A percentile compares a stretch with the other conserved stretches of the same genome.
Evolutionary conservation across 2,113 vertebrate species (phyloP).

Genomic region (zebrafish (Danio rerio)): DNA sequence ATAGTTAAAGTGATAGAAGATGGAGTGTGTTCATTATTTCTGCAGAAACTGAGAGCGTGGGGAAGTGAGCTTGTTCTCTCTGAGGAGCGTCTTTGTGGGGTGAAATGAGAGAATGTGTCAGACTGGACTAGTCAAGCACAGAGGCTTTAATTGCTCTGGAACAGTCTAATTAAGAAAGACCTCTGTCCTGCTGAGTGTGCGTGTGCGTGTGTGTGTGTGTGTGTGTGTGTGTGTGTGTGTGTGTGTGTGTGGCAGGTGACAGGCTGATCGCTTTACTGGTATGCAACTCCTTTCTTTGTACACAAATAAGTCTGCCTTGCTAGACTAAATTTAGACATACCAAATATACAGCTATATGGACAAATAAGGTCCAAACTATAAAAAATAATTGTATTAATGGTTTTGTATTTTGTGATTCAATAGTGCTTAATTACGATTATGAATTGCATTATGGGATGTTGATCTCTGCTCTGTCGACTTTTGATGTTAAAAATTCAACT

Average conservation of each 20-base stretch:
- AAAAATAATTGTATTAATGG: too few species aligned
- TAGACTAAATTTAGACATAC: background rate
- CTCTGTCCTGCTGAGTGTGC: background rate
- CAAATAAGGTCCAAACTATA: too few species aligned
- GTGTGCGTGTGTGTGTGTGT: slow-evolving; percentile 11
- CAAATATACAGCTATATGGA: too few species aligned
- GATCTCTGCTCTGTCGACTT: too few species aligned
- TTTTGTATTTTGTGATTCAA: too few species aligned
- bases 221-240: slow-evolving; percentile 19
- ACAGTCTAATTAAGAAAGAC: slow-evolving; percentile 25
- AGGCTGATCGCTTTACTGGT: background rate
- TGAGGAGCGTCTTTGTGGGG: slow-evolving; percentile 27
- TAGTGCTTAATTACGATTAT: too few species aligned
- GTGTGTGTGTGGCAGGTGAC: slow-evolving; percentile 32
- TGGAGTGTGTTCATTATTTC: slow-evolving; percentile 42
- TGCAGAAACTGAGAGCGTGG: background rate
- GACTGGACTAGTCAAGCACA: slow-evolving; percentile 46
- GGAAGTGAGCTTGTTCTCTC: slow-evolving; percentile 25
- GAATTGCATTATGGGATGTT: too few species aligned
- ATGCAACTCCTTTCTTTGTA: slow-evolving; percentile 9
- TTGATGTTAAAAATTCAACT: too few species aligned
- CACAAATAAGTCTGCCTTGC: background rate
- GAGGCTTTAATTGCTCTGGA: slow-evolving; percentile 43
- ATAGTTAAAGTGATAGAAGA: slow-evolving; percentile 40
- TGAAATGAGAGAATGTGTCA: slow-evolving; percentile 46